phyloP scores from a whole-genome alignment of 2,113 vertebrate genomes.

The Canis aureus region DNA sequence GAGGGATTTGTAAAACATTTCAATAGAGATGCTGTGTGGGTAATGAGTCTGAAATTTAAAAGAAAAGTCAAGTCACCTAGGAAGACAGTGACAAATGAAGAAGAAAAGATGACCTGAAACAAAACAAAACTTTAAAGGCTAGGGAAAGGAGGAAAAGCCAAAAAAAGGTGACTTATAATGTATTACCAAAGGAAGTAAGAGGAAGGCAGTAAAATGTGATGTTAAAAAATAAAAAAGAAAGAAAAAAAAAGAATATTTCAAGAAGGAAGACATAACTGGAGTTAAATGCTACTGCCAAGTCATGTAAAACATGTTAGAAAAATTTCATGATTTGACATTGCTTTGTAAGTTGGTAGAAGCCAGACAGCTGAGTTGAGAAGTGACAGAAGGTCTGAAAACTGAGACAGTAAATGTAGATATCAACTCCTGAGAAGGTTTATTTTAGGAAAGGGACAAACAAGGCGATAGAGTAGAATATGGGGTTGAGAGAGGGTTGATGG shows the following conservation, averaged over 20 bases:
- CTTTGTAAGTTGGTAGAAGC: background rate
- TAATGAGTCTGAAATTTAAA: background rate
- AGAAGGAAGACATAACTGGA: background rate
- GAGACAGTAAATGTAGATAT: background rate
- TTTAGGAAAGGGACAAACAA: background rate
- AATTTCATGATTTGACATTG: background rate
- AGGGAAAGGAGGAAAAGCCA: background rate
- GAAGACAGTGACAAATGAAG: background rate
- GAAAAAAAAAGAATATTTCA: background rate
- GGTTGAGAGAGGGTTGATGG: background rate
- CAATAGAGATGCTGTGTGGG: background rate
- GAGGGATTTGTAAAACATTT: background rate
- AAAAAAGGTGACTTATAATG: background rate
- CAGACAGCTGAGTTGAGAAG: background rate
- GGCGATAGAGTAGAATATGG: background rate
- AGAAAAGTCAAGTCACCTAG: background rate
- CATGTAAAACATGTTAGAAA: background rate
- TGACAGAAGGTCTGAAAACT: background rate
- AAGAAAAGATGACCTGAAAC: background rate
- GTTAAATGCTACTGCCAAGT: background rate
- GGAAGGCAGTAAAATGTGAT: background rate
- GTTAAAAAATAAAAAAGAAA: background rate
- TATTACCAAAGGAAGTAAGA: background rate
- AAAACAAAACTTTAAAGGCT: slow-evolving; percentile 9
- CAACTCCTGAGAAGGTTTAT: background rate